phyloP scores from a whole-genome alignment of 1,140 invertebrate species.

The Drosophila paulistorum region DNA sequence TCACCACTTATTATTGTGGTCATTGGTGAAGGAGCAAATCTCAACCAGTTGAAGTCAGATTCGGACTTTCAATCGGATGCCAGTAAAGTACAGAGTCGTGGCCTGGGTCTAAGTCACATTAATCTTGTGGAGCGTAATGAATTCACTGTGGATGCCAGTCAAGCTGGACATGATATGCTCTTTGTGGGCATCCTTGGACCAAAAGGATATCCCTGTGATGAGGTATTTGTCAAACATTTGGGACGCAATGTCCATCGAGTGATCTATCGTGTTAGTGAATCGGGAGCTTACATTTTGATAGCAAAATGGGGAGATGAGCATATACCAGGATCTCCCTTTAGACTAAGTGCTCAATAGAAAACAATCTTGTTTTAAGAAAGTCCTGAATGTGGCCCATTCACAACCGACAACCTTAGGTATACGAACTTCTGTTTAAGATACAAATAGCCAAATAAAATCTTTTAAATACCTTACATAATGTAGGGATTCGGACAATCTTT shows the following conservation, averaged over 20 bases:
- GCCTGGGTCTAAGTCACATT: constrained; percentile 93
- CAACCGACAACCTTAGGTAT: background rate
- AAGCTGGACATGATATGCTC: constrained; percentile 94
- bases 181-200: constrained; percentile 94
- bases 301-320: constrained; percentile 96
- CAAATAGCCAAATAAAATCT: background rate
- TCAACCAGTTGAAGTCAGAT: background rate
- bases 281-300: constrained; percentile 92
- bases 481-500: too few relatives aligned
- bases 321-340: constrained; percentile 94
- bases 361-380: background rate
- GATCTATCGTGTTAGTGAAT: constrained; percentile 88
- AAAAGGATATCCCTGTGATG: constrained; percentile 92
- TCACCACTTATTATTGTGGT: constrained; percentile 92
- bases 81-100: constrained; percentile 90
- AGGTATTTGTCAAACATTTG: constrained; percentile 92
- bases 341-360: constrained; percentile 86
- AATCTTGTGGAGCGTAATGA: constrained; percentile 91
- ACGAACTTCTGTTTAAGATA: background rate
- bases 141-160: constrained; percentile 91
- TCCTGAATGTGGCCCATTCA: too few relatives aligned
- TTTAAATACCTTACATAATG: too few relatives aligned
- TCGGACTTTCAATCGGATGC: constrained; percentile 89
- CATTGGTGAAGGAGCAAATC: constrained; percentile 86
- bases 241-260: constrained; percentile 92